Conservation (phyloP, 1,140 invertebrate species). For the Meloidogyne hapla region DNA sequence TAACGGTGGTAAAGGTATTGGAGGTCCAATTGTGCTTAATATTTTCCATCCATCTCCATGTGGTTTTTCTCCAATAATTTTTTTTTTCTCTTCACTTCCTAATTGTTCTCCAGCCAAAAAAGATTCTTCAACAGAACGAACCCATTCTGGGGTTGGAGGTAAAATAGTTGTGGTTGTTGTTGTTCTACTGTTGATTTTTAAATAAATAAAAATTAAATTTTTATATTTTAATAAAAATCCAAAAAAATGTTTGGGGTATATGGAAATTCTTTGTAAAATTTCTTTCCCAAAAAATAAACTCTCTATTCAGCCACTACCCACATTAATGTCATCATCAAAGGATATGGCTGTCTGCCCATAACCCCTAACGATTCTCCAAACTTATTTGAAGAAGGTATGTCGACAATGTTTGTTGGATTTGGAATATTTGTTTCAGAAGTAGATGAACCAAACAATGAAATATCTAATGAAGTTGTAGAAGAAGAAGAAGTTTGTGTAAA, state of each 20-base stretch:
- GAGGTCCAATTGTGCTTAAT: background rate
- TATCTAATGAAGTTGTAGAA: background rate
- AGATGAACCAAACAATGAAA: background rate
- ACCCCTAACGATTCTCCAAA: background rate
- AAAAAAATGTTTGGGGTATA: background rate
- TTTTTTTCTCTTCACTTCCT: conserved; percentile 17
- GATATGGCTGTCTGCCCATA: conserved; percentile 3
- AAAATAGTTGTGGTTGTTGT: conserved; percentile 46
- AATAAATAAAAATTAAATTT: no score
- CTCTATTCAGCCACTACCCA: background rate
- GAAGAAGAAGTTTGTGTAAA: background rate
- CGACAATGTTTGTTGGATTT: background rate
- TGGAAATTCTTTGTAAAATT: background rate
- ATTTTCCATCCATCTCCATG: conserved; percentile 2
- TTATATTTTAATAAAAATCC: background rate
- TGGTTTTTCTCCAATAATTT: conserved; percentile 7
- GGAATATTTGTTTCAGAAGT: background rate
- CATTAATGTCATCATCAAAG: conserved; percentile 29
- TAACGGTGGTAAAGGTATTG: background rate
- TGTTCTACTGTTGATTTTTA: conserved; percentile 17
- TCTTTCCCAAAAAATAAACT: background rate
- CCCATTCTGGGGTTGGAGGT: conserved; percentile 37
- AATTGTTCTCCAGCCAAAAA: conserved; percentile 15
- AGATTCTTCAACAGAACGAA: conserved; percentile 33
- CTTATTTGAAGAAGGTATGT: background rate